Evolutionary conservation across 2,797 vertebrate species (phyloP).

Genomic region (Acanthurus leucopareius): DNA sequence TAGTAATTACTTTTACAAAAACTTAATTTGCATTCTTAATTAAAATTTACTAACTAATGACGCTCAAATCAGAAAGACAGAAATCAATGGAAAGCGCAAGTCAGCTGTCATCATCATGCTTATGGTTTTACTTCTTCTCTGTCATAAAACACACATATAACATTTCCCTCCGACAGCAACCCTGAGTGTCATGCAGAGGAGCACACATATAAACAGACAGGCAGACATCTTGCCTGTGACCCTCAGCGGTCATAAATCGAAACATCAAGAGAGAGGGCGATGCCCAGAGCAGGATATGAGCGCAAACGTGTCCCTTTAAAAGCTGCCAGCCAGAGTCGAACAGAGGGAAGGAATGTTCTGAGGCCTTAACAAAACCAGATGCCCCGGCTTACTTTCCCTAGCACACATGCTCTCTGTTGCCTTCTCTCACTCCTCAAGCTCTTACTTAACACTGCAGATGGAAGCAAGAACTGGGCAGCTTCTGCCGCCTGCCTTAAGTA

Average conservation of each 20-base stretch:
- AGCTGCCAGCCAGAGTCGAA: constrained; percentile 80
- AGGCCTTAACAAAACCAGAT: constrained; percentile 86
- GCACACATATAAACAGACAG: constrained; percentile 34
- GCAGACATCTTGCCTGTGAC: constrained; percentile 65
- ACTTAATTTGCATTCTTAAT: neutral
- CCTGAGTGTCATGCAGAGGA: constrained; percentile 34
- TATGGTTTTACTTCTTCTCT: constrained; percentile 10
- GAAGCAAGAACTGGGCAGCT: constrained; percentile 48
- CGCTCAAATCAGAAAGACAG: constrained; percentile 16
- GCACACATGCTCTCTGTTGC: constrained; percentile 70
- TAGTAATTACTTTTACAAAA: neutral
- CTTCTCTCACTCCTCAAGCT: constrained; percentile 51
- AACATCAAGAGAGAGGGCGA: constrained; percentile 76
- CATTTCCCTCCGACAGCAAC: constrained; percentile 27
- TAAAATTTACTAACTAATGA: neutral
- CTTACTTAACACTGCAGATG: constrained; percentile 67
- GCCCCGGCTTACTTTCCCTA: constrained; percentile 67
- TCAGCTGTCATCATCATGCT: constrained; percentile 18
- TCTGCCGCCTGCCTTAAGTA: constrained; percentile 47
- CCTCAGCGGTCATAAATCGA: constrained; percentile 66
- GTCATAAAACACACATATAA: constrained; percentile 1
- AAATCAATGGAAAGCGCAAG: neutral
- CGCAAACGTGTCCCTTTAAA: constrained; percentile 78
- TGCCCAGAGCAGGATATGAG: constrained; percentile 85
- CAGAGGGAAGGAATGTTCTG: constrained; percentile 84